Evolutionary conservation across 1,140 invertebrate genomes (phyloP).

Genomic region (Anoplolepis gracilipes): DNA sequence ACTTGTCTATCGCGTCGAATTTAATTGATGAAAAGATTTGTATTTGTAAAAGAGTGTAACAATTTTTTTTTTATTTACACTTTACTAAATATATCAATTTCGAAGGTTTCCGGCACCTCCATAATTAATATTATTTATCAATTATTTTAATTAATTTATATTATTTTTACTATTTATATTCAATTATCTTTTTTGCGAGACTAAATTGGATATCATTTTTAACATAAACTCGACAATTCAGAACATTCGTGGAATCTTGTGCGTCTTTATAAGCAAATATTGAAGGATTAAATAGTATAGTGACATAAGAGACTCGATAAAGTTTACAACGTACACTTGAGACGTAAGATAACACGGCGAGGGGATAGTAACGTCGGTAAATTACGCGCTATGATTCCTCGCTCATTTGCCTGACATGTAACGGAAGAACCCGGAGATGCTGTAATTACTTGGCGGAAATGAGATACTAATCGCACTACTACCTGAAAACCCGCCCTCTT

Average conservation of each 20-base stretch:
- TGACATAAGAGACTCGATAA: slow-evolving; percentile 32
- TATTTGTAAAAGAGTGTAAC: background rate
- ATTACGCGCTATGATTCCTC: slow-evolving; percentile 50
- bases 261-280: background rate
- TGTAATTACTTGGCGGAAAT: slow-evolving; percentile 37
- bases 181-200: background rate
- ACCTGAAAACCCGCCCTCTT: background rate
- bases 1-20: background rate
- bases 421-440: slow-evolving; percentile 43
- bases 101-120: background rate
- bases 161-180: background rate
- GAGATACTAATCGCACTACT: slow-evolving; percentile 47
- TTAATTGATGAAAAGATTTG: background rate
- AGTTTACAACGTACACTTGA: slow-evolving; percentile 13
- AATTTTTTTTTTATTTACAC: background rate
- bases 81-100: slow-evolving; percentile 9
- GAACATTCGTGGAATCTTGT: background rate
- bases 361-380: slow-evolving; percentile 31
- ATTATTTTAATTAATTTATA: background rate
- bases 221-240: background rate
- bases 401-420: slow-evolving; percentile 31
- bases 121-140: too few relatives aligned
- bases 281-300: background rate
- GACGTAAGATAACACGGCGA: slow-evolving; percentile 2
- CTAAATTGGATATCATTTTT: background rate